Evolutionary conservation across 2,888 invertebrate genomes (phyloP).

Genomic region (Saturnia pavonia): DNA sequence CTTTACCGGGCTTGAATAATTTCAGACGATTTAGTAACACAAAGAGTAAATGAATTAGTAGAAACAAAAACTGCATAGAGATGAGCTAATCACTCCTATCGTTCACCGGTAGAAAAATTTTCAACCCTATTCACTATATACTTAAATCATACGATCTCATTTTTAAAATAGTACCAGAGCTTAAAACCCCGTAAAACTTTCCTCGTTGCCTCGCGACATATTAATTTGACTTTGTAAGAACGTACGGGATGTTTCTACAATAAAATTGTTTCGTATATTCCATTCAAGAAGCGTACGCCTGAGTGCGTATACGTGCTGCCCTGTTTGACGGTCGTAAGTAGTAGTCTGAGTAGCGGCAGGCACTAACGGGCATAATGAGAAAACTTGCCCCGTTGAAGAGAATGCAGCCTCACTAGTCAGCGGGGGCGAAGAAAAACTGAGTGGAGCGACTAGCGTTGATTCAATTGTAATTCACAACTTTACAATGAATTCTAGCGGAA

Average conservation of each 20-base stretch:
- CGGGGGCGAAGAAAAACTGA: slow-evolving; percentile 42
- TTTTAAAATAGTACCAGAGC: slow-evolving; percentile 59
- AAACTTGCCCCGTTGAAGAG: slow-evolving; percentile 67
- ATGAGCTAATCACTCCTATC: slow-evolving; percentile 59
- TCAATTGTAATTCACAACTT: slow-evolving; percentile 44
- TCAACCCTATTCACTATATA: slow-evolving; percentile 61
- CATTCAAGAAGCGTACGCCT: slow-evolving; percentile 35
- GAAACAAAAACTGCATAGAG: not conserved
- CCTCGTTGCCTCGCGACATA: slow-evolving; percentile 55
- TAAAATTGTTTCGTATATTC: slow-evolving; percentile 35
- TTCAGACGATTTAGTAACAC: no score
- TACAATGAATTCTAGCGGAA: slow-evolving; percentile 22
- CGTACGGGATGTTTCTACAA: slow-evolving; percentile 27
- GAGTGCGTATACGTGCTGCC: slow-evolving; percentile 52
- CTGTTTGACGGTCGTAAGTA: slow-evolving; percentile 57
- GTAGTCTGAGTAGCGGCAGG: slow-evolving; percentile 58
- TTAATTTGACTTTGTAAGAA: slow-evolving; percentile 30
- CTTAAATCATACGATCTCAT: slow-evolving; percentile 59
- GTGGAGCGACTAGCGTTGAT: slow-evolving; percentile 48
- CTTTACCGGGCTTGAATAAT: no score
- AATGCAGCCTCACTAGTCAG: slow-evolving; percentile 45
- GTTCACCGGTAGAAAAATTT: slow-evolving; percentile 56
- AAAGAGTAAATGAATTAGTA: no score
- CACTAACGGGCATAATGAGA: slow-evolving; percentile 74
- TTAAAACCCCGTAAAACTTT: slow-evolving; percentile 50